Evolutionary conservation across 2,888 invertebrate genomes (phyloP), one percentile per base, ranked within the genome.

Genomic region (Girardia tigrina): DNA sequence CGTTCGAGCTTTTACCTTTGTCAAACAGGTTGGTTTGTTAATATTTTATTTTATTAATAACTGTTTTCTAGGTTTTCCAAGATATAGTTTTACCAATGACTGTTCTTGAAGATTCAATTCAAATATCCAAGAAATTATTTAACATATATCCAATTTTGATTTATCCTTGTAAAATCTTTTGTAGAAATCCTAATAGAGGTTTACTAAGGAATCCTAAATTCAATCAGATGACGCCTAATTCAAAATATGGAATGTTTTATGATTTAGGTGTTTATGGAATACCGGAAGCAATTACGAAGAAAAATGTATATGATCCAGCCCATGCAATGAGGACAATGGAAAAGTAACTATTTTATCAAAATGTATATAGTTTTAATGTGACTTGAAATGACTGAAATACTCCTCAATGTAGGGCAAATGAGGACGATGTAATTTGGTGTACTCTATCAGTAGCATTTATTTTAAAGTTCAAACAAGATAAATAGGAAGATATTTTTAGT

Each of bases 241-340:
- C 78, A 0, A 83, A 86, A 0, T 83, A 83, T 73, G 86, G 88
- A 80, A 88, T 91, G 87, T 91, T 88, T 80, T 88, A 91, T 0
- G 91, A 91, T 82, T 88, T 91, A 75, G 91, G 91, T 0, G 88
- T 90, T 0, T 91, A 91, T 80, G 91, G 91, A 0, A 88, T 89
- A 4, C 90, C 90, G 0, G 88, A 88, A 80, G 86, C 87, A 87
- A 88, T 0, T 86, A 88, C 80, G 89, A 1, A 74, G 12, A 80
- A 86, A 85, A 70, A 91, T 87, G 82, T 85, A 89, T 0, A 86
- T 87, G 71, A 83, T 88, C 88, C 82, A 81, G 82, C 75, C 70
- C n/a, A 42, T 26, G 88, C 89, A 16, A 90, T 89, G 0, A 86
- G 90, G 73, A 85, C 85, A 56, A 85, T 91, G 12, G 91, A 91